These are phyloP conservation scores for Cydia fagiglandana DNA, from an alignment of 1,140 invertebrate genomes.

Conservation along the genomic window DNA sequence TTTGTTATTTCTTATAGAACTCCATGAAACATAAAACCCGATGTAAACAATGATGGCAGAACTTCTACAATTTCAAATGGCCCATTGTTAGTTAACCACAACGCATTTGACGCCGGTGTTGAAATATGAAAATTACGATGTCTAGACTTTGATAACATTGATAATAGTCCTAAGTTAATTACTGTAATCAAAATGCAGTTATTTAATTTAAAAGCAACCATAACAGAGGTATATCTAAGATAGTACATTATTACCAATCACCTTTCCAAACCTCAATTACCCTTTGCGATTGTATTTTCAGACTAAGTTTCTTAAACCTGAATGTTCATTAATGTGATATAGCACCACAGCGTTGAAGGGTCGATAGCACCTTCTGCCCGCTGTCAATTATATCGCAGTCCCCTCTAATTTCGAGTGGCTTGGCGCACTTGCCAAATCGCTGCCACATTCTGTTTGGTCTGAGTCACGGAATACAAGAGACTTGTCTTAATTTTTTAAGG, in stretches of 20 bases:
- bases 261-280: too few relatives aligned
- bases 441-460: conserved; percentile 34
- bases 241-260: too few relatives aligned
- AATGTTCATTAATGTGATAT: background rate
- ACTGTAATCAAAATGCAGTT: background rate
- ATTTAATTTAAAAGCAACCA: background rate
- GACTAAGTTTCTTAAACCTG: too few relatives aligned
- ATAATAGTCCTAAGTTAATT: background rate
- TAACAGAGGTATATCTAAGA: too few relatives aligned
- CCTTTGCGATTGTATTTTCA: too few relatives aligned
- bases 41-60: background rate
- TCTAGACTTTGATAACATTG: conserved; percentile 1
- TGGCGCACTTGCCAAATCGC: conserved; percentile 60
- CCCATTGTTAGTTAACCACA: background rate
- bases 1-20: background rate
- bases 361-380: conserved; percentile 25
- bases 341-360: background rate
- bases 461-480: background rate
- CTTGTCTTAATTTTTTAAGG: too few relatives aligned
- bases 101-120: background rate
- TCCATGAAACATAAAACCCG: background rate
- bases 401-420: conserved; percentile 57
- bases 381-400: conserved; percentile 41
- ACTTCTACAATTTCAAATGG: background rate
- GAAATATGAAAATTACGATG: background rate